These are phyloP conservation scores for Rhabdomys pumilio DNA, from an alignment of 2,797 vertebrate genomes.

Conservation along the genomic window DNA sequence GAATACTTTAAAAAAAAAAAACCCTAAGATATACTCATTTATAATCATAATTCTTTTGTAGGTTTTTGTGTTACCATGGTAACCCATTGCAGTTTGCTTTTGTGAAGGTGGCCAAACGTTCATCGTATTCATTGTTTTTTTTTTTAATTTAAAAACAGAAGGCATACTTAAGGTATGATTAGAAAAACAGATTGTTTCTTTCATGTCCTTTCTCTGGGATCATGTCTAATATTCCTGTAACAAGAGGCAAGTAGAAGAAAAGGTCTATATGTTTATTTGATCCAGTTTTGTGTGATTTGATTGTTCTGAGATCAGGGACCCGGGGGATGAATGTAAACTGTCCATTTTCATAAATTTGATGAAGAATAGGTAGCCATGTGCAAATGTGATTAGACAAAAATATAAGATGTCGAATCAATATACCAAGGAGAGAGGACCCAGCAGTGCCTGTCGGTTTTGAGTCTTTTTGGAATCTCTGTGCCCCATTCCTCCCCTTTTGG, in stretches of 20 bases:
- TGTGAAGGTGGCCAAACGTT: background rate
- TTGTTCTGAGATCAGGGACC: background rate
- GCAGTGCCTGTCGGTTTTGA: background rate
- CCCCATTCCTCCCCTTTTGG: background rate
- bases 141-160: slow-evolving; percentile 11
- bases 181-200: background rate
- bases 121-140: background rate
- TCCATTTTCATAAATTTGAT: background rate
- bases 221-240: background rate
- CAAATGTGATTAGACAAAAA: background rate
- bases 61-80: background rate
- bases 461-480: background rate
- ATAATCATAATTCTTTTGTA: background rate
- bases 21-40: background rate
- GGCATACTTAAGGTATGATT: background rate
- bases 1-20: background rate
- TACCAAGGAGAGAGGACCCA: background rate
- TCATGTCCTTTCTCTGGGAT: background rate
- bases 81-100: background rate
- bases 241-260: background rate
- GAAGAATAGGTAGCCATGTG: background rate
- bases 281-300: background rate
- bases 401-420: background rate
- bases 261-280: background rate
- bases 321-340: background rate